A percentile compares a stretch with the other conserved stretches of the same genome.
phyloP scores from a whole-genome alignment of 2,888 invertebrate species.

The Onchidella celtica region DNA sequence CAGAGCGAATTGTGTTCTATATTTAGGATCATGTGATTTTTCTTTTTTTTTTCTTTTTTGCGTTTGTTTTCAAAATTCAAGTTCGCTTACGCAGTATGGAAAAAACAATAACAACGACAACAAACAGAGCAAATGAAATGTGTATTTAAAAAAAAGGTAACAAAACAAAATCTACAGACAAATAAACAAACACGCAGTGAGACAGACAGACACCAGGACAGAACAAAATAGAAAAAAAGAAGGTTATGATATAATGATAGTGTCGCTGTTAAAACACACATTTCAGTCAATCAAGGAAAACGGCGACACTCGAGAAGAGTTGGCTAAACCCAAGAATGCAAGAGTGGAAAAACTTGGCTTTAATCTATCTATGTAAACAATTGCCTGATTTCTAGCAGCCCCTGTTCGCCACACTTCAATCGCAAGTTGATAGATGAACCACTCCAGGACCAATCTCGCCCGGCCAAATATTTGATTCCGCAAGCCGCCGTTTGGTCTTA shows the following conservation, averaged over 20 bases:
- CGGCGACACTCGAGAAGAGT: no score
- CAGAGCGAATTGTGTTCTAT: not conserved
- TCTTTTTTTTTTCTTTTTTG: not conserved
- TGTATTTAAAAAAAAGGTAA: not conserved
- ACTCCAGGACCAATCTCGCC: not conserved
- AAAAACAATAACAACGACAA: not conserved
- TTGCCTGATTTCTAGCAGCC: not conserved
- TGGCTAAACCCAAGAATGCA: no score
- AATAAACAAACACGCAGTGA: not conserved
- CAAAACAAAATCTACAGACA: not conserved
- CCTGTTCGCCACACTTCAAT: conserved; percentile 8
- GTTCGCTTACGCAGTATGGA: not conserved
- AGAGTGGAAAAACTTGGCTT: not conserved
- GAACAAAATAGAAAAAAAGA: not conserved
- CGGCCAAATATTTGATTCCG: conserved; percentile 27
- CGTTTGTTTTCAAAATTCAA: not conserved
- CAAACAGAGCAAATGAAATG: not conserved
- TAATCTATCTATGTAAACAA: conserved; percentile 14
- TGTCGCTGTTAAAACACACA: not conserved
- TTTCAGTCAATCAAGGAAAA: no score
- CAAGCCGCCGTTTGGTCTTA: not conserved
- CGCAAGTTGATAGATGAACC: not conserved
- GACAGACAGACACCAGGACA: not conserved
- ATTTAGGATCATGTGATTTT: not conserved
- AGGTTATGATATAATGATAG: not conserved